Conservation (phyloP, 2,888 invertebrate genomes). For the Portevinia maculata region DNA sequence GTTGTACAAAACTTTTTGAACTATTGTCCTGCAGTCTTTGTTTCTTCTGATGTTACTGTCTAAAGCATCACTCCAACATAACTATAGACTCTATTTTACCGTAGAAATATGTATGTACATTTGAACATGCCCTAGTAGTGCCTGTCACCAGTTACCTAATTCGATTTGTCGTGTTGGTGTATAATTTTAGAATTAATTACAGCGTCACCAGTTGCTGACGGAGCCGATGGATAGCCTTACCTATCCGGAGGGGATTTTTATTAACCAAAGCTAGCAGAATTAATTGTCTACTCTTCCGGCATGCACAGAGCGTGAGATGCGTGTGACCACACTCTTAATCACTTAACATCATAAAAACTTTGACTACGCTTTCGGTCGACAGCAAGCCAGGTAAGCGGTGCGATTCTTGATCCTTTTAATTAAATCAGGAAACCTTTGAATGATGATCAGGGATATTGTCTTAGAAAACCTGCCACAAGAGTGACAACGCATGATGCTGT, state of each 20-base stretch:
- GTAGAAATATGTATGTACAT: too few species aligned
- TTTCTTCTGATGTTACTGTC: too few species aligned
- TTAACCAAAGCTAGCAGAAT: slow-evolving; percentile 10
- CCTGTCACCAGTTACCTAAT: too few species aligned
- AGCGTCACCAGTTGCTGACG: too few species aligned
- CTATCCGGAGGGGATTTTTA: slow-evolving; percentile 1
- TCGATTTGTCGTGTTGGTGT: too few species aligned
- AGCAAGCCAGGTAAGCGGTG: slow-evolving; percentile 35
- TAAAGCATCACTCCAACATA: too few species aligned
- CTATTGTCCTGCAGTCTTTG: too few species aligned
- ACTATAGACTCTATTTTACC: too few species aligned
- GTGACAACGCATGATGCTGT: slow-evolving; percentile 28
- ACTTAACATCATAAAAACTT: slow-evolving; percentile 48
- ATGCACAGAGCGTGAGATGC: slow-evolving; percentile 31
- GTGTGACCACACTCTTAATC: slow-evolving; percentile 53
- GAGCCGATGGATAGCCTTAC: slow-evolving; percentile 22
- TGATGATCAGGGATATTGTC: slow-evolving; percentile 53
- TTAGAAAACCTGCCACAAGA: slow-evolving; percentile 36
- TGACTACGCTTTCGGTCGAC: slow-evolving; percentile 27
- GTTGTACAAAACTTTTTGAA: too few species aligned
- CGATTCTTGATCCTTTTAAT: slow-evolving; percentile 49
- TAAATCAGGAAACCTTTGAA: slow-evolving; percentile 61
- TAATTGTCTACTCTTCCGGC: slow-evolving; percentile 37
- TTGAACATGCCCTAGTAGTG: too few species aligned
- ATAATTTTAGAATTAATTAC: too few species aligned